These are phyloP conservation scores for Uromys caudimaculatus DNA, from an alignment of 2,797 vertebrate genomes.

Conservation along the genomic window DNA sequence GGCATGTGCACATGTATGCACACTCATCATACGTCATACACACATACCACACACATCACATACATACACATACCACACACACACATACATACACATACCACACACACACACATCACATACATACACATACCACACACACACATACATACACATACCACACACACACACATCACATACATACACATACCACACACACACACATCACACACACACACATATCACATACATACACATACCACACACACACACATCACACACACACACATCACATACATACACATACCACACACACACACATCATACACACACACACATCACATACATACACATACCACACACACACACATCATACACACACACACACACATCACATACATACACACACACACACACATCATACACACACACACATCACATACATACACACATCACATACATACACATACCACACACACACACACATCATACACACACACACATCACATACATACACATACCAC, in stretches of 20 bases:
- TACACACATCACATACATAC: background rate
- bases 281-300: background rate
- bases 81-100: background rate
- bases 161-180: no score
- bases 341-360: background rate
- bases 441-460: background rate
- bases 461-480: background rate
- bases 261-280: no score
- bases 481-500: no score
- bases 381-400: background rate
- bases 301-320: background rate
- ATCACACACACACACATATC: background rate
- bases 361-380: background rate
- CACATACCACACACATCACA: background rate
- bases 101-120: no score
- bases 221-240: no score
- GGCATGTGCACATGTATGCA: no score
- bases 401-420: background rate
- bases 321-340: no score
- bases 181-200: background rate
- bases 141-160: background rate
- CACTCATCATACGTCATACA: background rate
- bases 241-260: background rate
- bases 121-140: background rate
- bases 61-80: background rate